These are phyloP conservation scores for Danaus melanippus DNA, from an alignment of 1,140 invertebrate species.

Conservation along the genomic window DNA sequence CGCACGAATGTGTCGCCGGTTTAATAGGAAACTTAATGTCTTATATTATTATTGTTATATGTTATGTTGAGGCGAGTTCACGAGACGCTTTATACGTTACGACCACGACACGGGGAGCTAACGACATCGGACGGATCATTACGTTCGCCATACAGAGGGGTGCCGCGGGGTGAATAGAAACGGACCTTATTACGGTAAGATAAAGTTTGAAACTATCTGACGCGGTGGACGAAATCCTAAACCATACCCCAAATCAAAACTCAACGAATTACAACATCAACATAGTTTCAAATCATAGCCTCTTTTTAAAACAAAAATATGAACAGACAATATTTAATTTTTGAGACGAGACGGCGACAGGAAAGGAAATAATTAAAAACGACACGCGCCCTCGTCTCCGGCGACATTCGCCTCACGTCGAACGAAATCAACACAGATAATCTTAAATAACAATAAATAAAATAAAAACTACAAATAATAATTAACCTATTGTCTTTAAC, in stretches of 20 bases:
- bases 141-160: conserved; percentile 45
- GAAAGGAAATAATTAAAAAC: too few relatives aligned
- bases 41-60: conserved; percentile 5
- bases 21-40: too few relatives aligned
- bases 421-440: conserved; percentile 3
- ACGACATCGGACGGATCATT: conserved; percentile 63
- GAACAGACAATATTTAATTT: neutral
- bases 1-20: conserved; percentile 6
- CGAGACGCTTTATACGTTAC: conserved; percentile 12
- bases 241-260: conserved; percentile 2
- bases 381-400: neutral
- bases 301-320: conserved; percentile 2
- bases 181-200: conserved; percentile 14
- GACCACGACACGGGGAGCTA: conserved; percentile 42
- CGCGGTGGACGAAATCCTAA: neutral
- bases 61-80: conserved; percentile 33
- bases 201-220: too few relatives aligned
- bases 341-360: too few relatives aligned
- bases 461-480: conserved; percentile 13
- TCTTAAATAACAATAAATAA: conserved; percentile 11
- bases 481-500: conserved; percentile 15
- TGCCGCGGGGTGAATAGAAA: conserved; percentile 27
- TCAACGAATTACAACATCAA: conserved; percentile 9
- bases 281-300: conserved; percentile 12
- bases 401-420: neutral